Evolutionary conservation across 2,888 invertebrate genomes (phyloP).

Genomic region (Bembecia ichneumoniformis): DNA sequence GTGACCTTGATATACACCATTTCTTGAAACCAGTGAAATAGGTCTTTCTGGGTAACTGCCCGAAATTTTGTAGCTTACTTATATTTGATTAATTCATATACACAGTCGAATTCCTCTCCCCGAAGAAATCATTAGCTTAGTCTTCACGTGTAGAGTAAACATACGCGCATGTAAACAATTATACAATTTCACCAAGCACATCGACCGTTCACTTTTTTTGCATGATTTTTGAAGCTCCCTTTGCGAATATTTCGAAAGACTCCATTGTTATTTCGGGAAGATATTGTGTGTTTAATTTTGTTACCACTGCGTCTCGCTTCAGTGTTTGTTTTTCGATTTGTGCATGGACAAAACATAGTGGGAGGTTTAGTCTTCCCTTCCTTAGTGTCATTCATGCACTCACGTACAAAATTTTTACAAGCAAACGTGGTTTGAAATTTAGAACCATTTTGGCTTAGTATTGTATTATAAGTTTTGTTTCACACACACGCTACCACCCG

Average conservation of each 20-base stretch:
- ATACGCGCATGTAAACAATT: too few relatives aligned
- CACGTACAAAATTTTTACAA: conserved; percentile 12
- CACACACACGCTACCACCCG: conserved; percentile 16
- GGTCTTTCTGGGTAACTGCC: too few relatives aligned
- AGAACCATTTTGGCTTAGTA: not conserved
- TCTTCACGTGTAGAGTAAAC: too few relatives aligned
- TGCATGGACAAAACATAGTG: conserved; percentile 28
- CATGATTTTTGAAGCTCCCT: too few relatives aligned
- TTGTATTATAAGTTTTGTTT: not conserved
- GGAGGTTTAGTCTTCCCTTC: conserved; percentile 8
- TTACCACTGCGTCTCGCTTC: conserved; percentile 28
- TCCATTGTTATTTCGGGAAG: too few relatives aligned
- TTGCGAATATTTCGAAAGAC: too few relatives aligned
- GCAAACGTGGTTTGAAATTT: not conserved
- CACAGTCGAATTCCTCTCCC: too few relatives aligned
- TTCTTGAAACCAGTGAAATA: too few relatives aligned
- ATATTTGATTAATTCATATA: too few relatives aligned
- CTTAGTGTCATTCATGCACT: conserved; percentile 6
- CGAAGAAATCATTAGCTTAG: too few relatives aligned
- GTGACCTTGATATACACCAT: too few relatives aligned
- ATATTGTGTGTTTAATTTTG: not conserved
- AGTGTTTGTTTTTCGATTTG: conserved; percentile 33
- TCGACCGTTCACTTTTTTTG: conserved; percentile 13
- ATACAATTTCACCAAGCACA: conserved; percentile 13
- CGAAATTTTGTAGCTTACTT: too few relatives aligned